Conservation (phyloP, 2,797 vertebrate genomes). For the Hyperoplus lanceolatus region DNA sequence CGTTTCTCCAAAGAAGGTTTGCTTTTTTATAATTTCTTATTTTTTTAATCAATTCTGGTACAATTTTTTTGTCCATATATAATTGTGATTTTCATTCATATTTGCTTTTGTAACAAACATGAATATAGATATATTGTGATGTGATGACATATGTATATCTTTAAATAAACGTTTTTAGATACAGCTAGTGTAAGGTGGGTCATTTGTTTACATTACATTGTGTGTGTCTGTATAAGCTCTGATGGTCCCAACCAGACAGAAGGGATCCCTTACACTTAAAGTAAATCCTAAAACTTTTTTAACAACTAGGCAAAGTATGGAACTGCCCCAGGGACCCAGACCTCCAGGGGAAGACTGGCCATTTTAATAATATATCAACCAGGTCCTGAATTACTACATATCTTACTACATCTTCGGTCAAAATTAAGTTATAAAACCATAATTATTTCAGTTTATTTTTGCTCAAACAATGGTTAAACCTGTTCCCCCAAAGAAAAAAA, state of each 20-base stretch:
- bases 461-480: background rate
- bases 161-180: constrained; percentile 59
- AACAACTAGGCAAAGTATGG: background rate
- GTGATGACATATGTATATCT: constrained; percentile 20
- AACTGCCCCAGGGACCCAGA: background rate
- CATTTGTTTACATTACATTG: background rate
- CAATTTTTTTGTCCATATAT: constrained; percentile 15
- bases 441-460: background rate
- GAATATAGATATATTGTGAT: background rate
- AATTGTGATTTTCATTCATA: constrained; percentile 12
- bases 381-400: background rate
- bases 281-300: background rate
- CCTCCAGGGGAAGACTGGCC: too few relatives aligned
- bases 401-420: background rate
- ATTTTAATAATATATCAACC: background rate
- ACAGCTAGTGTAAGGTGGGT: background rate
- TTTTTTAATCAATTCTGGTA: constrained; percentile 26
- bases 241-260: background rate
- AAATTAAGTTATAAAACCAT: background rate
- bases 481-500: background rate
- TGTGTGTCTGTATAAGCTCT: background rate
- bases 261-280: background rate
- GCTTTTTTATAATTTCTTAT: constrained; percentile 13
- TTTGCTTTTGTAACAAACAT: constrained; percentile 22
- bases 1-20: constrained; percentile 1